phyloP scores from a whole-genome alignment of 2,888 invertebrate species.

The Lacanobia oleracea region DNA sequence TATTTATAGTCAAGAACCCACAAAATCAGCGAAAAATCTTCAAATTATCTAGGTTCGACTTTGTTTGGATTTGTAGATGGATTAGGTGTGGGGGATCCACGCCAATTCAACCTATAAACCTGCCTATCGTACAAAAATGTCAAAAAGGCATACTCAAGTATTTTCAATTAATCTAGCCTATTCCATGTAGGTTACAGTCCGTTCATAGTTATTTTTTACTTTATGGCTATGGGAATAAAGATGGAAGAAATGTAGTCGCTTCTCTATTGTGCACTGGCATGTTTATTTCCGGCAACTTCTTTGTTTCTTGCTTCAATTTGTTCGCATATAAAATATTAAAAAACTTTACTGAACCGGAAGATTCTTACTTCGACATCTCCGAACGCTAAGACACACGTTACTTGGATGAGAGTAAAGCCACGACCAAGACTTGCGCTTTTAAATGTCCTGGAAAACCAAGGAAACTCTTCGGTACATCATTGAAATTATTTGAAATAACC shows the following conservation, averaged over 20 bases:
- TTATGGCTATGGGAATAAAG: too few species aligned
- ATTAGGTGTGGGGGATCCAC: background rate
- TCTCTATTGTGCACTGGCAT: background rate
- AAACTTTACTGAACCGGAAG: slow-evolving; percentile 46
- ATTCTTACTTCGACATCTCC: slow-evolving; percentile 28
- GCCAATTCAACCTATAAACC: background rate
- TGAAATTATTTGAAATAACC: background rate
- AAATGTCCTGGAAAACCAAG: background rate
- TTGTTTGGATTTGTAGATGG: background rate
- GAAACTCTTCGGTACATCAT: background rate
- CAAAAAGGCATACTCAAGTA: background rate
- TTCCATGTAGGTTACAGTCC: background rate
- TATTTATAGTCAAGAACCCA: slow-evolving; percentile 10
- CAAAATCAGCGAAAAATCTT: slow-evolving; percentile 16
- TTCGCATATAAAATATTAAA: slow-evolving; percentile 48
- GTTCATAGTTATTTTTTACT: background rate
- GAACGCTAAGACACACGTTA: slow-evolving; percentile 35
- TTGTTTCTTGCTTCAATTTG: slow-evolving; percentile 40
- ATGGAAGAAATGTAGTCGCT: background rate
- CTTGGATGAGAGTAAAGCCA: slow-evolving; percentile 10
- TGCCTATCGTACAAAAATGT: background rate
- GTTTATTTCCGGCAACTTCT: slow-evolving; percentile 12
- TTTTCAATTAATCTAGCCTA: background rate
- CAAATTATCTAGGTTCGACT: background rate
- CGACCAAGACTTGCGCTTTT: slow-evolving; percentile 2